Evolutionary conservation across 2,888 invertebrate genomes (phyloP), one percentile per base, ranked within the genome.

Genomic region (Troglohyphantes excavatus): DNA sequence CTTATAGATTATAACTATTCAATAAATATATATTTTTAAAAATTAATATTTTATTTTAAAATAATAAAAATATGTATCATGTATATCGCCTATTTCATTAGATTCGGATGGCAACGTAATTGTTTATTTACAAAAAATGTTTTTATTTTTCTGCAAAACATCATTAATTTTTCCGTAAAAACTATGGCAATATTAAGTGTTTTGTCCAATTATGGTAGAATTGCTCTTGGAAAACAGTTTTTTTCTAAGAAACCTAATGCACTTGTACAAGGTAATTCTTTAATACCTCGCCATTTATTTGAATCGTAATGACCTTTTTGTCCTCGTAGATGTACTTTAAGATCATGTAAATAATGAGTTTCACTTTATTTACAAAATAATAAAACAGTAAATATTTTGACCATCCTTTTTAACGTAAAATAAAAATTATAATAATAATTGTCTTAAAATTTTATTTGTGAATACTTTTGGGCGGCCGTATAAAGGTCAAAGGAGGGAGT

Each of bases 131-230:
- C 53, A 13, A 13, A n/a, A n/a, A 53, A n/a, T 53, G 9, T 53
- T 53, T n/a, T 13, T 53, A 17, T 2, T 53, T 53, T n/a, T 39
- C 39, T 39, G 13, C n/a, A n/a, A n/a, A n/a, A n/a, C n/a, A n/a
- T n/a, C 33, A 33, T 33, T 33, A 53, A 53, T 53, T 13, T 53
- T n/a, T 53, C 17, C 13, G 13, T 11, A 53, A 23, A 17, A 9
- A 46, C 23, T 13, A 88, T 88, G 88, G 2, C 73, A 39, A 39
- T 88, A 39, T 67, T 88, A 27, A 88, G 88, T 59, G 81, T 79
- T 1, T 82, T 88, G 3, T 68, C 26, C 17, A 73, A 65, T 46
- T 65, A 46, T n/a, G 67, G 39, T 61, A 26, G 13, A 23, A 1
- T 27, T 26, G 39, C 23, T 21, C 9, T 88, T 19, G n/a, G 17